phyloP scores from a whole-genome alignment of 2,888 invertebrate species.

The Archaeoteleia sp. region DNA sequence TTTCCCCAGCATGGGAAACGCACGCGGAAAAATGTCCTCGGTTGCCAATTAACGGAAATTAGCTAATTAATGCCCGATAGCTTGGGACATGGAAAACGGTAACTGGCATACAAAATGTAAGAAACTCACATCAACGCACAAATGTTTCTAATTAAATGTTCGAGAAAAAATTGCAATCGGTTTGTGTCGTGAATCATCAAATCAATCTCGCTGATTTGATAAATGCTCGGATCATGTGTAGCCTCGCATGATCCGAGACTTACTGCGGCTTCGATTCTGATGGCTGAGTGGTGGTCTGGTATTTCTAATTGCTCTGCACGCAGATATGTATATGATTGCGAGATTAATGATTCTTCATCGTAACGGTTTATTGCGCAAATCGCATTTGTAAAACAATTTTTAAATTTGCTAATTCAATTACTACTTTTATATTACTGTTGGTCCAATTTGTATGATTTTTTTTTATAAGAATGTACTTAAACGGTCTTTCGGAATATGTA shows the following conservation, averaged over 20 bases:
- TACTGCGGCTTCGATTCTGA: constrained; percentile 32
- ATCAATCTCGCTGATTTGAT: constrained; percentile 44
- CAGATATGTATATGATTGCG: constrained; percentile 8
- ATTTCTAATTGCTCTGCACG: constrained; percentile 49
- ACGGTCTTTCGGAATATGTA: no score
- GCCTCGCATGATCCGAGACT: no score
- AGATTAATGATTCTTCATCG: constrained; percentile 13
- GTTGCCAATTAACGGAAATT: constrained; percentile 72
- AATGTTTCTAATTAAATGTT: constrained; percentile 36
- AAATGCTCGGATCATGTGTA: constrained; percentile 16
- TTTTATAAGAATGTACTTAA: no score
- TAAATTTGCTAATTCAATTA: background rate
- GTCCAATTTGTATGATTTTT: no score
- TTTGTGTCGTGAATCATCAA: constrained; percentile 29
- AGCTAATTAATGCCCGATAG: constrained; percentile 71
- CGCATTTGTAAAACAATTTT: constrained; percentile 1
- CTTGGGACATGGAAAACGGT: constrained; percentile 23
- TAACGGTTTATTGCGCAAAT: constrained; percentile 9
- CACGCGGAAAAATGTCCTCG: constrained; percentile 71
- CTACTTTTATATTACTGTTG: no score
- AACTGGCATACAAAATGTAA: constrained; percentile 8
- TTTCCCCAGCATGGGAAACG: constrained; percentile 73
- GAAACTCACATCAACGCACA: constrained; percentile 1
- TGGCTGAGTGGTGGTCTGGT: constrained; percentile 50
- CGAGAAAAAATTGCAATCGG: constrained; percentile 20